phyloP scores from a whole-genome alignment of 2,113 vertebrate species.

The Myiopsitta monachus region DNA sequence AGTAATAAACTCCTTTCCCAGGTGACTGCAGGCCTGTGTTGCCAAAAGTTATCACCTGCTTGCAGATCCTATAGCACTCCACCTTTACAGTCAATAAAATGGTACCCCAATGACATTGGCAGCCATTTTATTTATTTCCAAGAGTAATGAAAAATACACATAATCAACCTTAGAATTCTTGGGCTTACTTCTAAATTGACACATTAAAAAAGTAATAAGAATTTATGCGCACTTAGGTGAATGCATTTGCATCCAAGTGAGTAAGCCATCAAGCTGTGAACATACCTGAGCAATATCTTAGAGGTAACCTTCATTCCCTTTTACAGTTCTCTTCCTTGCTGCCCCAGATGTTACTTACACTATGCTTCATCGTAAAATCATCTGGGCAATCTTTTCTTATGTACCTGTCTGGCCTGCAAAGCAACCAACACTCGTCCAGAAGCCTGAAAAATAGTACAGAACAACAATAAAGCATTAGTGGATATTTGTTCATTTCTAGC shows the following conservation, averaged over 20 bases:
- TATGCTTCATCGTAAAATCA: neutral
- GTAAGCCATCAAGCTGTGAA: neutral
- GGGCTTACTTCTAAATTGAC: neutral
- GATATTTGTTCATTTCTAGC: neutral
- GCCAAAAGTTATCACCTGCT: constrained; percentile 16
- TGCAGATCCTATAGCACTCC: neutral
- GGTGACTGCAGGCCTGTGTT: constrained; percentile 22
- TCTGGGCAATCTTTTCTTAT: neutral
- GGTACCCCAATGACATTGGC: neutral
- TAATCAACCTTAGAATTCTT: constrained; percentile 1
- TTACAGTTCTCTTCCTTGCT: neutral
- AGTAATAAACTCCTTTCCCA: constrained; percentile 51
- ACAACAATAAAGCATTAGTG: neutral
- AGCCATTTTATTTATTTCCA: constrained; percentile 10
- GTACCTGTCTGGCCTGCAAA: neutral
- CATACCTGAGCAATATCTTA: neutral
- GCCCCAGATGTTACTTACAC: neutral
- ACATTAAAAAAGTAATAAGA: neutral
- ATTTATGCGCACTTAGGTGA: neutral
- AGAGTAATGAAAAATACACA: constrained; percentile 34
- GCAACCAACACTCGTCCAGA: neutral
- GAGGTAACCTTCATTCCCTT: neutral
- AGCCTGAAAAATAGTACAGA: neutral
- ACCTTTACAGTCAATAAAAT: neutral
- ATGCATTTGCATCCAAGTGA: neutral